Evolutionary conservation across 1,140 invertebrate genomes (phyloP).

Genomic region (Capitella teleta): DNA sequence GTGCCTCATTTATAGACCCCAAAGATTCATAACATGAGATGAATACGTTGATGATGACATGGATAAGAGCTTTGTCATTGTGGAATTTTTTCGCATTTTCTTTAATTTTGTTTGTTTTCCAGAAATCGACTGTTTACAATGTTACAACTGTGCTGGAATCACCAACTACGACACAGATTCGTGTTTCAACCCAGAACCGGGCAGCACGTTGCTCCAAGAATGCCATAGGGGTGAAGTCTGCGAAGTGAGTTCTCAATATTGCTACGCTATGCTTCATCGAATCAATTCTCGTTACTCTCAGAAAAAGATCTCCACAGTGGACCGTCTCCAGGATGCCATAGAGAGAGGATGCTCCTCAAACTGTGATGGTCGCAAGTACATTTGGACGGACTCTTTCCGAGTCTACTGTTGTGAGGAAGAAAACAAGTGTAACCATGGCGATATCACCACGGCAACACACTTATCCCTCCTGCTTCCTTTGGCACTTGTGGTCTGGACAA

Average conservation of each 20-base stretch:
- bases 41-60: too few relatives aligned
- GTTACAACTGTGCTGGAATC: constrained; percentile 12
- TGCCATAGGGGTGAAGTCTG: constrained; percentile 7
- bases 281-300: neutral
- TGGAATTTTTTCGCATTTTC: too few relatives aligned
- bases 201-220: constrained; percentile 8
- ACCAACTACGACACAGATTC: constrained; percentile 9
- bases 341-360: constrained; percentile 10
- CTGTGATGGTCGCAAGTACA: constrained; percentile 2
- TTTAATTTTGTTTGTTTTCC: too few relatives aligned
- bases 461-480: too few relatives aligned
- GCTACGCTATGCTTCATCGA: neutral
- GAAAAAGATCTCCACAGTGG: constrained; percentile 9
- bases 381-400: constrained; percentile 12
- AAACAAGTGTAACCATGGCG: constrained; percentile 1
- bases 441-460: too few relatives aligned
- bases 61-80: too few relatives aligned
- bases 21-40: too few relatives aligned
- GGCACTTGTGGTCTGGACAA: too few relatives aligned
- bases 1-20: too few relatives aligned
- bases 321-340: constrained; percentile 10
- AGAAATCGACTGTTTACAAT: constrained; percentile 3
- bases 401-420: constrained; percentile 9
- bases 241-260: constrained; percentile 8
- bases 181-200: constrained; percentile 9